Conservation (phyloP, 1,140 invertebrate species). For the Drosophila asahinai region DNA sequence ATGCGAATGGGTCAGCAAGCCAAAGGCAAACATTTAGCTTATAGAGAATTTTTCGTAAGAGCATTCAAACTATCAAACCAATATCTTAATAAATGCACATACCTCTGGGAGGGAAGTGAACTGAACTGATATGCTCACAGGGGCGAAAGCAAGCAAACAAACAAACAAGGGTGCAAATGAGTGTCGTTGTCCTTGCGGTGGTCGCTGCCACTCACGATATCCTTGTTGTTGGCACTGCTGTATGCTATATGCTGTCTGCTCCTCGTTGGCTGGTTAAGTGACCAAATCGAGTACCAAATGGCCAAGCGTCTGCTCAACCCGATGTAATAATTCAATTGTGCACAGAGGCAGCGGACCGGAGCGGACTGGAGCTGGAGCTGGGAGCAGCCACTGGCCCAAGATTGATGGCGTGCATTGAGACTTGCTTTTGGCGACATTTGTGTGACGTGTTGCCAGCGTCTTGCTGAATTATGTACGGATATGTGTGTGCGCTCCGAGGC, state of each 20-base stretch:
- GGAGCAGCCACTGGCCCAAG: conserved; percentile 44
- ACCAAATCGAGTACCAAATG: conserved; percentile 61
- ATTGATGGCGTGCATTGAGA: conserved; percentile 83
- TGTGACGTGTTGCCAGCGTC: conserved; percentile 77
- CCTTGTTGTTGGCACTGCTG: conserved; percentile 38
- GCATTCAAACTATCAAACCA: background rate
- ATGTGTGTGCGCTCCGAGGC: conserved; percentile 59
- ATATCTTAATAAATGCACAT: background rate
- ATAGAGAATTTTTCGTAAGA: conserved; percentile 5
- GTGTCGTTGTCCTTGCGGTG: conserved; percentile 46
- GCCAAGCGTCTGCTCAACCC: conserved; percentile 70
- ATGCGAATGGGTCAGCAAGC: conserved; percentile 41
- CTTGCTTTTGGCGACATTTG: conserved; percentile 78
- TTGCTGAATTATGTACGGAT: conserved; percentile 72
- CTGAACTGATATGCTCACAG: conserved; percentile 13
- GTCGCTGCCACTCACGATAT: conserved; percentile 21
- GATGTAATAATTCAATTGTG: conserved; percentile 84
- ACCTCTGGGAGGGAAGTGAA: conserved; percentile 1
- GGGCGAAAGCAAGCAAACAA: conserved; percentile 33
- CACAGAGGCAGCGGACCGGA: conserved; percentile 19
- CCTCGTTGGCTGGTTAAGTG: conserved; percentile 69
- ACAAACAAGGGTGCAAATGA: conserved; percentile 77
- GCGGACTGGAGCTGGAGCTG: no score
- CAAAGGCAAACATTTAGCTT: conserved; percentile 23
- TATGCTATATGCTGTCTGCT: conserved; percentile 36